These are phyloP conservation scores for Anseranas semipalmata DNA, from an alignment of 2,113 vertebrate species.

Conservation along the genomic window DNA sequence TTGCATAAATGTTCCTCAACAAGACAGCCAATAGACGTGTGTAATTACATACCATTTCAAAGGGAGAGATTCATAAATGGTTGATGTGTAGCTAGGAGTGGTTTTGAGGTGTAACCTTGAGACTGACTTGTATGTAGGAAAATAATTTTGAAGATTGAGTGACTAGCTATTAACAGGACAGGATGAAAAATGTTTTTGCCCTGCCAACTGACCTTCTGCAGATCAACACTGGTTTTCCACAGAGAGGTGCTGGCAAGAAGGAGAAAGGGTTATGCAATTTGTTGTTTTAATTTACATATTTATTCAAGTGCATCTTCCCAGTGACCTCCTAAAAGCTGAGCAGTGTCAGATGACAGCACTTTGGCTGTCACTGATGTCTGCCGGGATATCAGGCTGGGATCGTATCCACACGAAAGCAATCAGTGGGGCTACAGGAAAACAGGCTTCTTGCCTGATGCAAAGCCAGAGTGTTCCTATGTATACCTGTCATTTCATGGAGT, in stretches of 20 bases:
- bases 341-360: not conserved
- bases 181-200: slow-evolving; percentile 22
- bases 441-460: not conserved
- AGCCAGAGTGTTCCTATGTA: not conserved
- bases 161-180: slow-evolving; percentile 9
- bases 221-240: not conserved
- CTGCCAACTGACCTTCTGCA: not conserved
- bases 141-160: not conserved
- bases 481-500: not conserved
- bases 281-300: slow-evolving; percentile 29
- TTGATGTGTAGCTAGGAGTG: not conserved
- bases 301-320: not conserved
- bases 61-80: not conserved
- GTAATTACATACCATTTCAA: not conserved
- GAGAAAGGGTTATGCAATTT: slow-evolving; percentile 19
- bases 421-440: not conserved
- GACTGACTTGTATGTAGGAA: not conserved
- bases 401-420: not conserved
- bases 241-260: not conserved
- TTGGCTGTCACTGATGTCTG: not conserved
- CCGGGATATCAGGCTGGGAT: not conserved
- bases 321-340: slow-evolving; percentile 3
- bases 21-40: not conserved
- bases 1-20: not conserved
- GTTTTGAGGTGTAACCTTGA: slow-evolving; percentile 7